Conservation (phyloP, 2,888 invertebrate genomes). For the Ametastegia equiseti region DNA sequence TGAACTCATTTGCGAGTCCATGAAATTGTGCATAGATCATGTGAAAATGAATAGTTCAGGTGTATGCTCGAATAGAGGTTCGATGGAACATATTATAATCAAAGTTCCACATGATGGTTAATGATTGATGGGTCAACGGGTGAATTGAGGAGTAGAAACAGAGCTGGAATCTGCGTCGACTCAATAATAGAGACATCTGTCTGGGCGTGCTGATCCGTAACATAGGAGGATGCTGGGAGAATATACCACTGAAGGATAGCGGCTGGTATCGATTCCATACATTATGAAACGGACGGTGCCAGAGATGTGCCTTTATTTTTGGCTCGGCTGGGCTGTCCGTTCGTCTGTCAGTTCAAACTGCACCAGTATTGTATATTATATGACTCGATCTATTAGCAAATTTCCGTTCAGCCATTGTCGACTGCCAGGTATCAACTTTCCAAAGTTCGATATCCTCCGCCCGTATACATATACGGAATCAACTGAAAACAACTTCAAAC, state of each 20-base stretch:
- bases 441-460: not conserved
- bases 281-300: slow-evolving; percentile 34
- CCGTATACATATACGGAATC: not conserved
- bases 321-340: slow-evolving; percentile 14
- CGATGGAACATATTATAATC: not conserved
- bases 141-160: not conserved
- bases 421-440: not conserved
- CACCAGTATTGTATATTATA: slow-evolving; percentile 16
- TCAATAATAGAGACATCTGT: slow-evolving; percentile 46
- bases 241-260: not conserved
- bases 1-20: too few relatives aligned
- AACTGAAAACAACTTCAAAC: not conserved
- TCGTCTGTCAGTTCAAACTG: slow-evolving; percentile 20
- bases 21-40: too few relatives aligned
- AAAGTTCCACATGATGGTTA: not conserved
- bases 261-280: slow-evolving; percentile 36
- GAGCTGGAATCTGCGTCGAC: not conserved
- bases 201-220: slow-evolving; percentile 28
- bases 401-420: not conserved
- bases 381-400: not conserved
- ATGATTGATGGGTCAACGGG: slow-evolving; percentile 1
- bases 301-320: slow-evolving; percentile 19
- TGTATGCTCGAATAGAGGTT: not conserved
- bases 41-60: too few relatives aligned
- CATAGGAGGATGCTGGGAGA: not conserved